Base-by-base conservation (phyloP, 1,140 invertebrate genomes). In the Drosophila elegans region DNA sequence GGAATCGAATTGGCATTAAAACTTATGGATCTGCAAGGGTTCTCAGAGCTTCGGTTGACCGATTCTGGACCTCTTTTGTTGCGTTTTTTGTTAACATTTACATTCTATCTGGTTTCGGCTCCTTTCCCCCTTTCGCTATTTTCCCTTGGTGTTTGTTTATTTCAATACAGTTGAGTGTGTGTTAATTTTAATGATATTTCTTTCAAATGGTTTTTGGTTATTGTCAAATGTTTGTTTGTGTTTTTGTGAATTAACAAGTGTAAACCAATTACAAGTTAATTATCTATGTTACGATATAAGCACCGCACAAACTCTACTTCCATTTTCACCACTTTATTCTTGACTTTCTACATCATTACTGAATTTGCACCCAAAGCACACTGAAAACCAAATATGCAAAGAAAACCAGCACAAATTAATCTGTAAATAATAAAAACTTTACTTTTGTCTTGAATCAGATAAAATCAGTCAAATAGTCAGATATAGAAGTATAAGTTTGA, bases 381-480 rank as follows among this genome's bases (percentile, higher is more conserved):
- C 13, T 10, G 29, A 25, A 41, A n/a, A 38, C 3, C 3, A 49
- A 48, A 12, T 41, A 36, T 27, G 0, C 29, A 32, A 49, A 11
- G 4, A 7, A 39, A 45, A 66, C 12, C 42, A 42, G 68, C 68
- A 72, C 68, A 41, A 53, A 36, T 29, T 39, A 27, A 41, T 66
- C 38, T 75, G 72, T 74, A 74, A 74, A 74, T 74, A 74, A 73
- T 73, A 49, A 68, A 5, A 68, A 5, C 27, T 29, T 16, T 27
- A 52, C 60, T 62, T 45, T 77, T 46, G 27, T 34, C 25, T 49
- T 68, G 69, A 88, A 78, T 78, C 80, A 78, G 48, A 64, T 75
- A 61, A 85, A 86, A 86, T 85, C 83, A 88, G 83, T 86, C 45
- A 63, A 41, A 62, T 48, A 74, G 42, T 32, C 54, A 78, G 32